Evolutionary conservation across 2,113 vertebrate species (phyloP), one percentile per base, ranked within the genome.

Genomic region (Hepsetus odoe): DNA sequence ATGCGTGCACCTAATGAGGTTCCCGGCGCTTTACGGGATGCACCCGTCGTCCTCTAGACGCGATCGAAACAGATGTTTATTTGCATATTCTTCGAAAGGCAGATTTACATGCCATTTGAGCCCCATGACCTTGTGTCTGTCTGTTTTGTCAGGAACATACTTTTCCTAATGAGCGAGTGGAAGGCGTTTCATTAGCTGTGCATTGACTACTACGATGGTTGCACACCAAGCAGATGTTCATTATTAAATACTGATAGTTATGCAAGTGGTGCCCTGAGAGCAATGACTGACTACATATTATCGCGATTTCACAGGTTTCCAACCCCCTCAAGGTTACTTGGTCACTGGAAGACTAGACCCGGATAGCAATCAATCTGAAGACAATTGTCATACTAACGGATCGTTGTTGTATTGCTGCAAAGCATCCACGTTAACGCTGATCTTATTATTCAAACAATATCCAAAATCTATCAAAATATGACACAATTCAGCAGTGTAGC

Each of bases 111-210:
- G 85, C 85, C 81, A 86, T 88, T 90, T 87, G 82, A 55, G 4
- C 5, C 87, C 76, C 82, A 86, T 35, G 38, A 90, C 89, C 89
- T 91, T 91, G 89, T 89, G 84, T 26, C 38, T 35, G 22, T 33
- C 35, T 59, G 22, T 81, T 49, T 64, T 42, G 42, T 70, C 66
- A 40, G 2, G n/a, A 88, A 85, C 85, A 74, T 88, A 81, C 83
- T 87, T 2, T 20, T 40, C 86, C 87, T 87, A 85, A 90, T 89
- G 87, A 87, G 89, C 90, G 90, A 88, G 87, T 90, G 83, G 87
- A 90, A 85, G 81, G 82, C 75, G 86, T 84, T 86, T 83, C 10
- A 28, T 58, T 35, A 30, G 28, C n/a, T 49, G 28, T 28, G 33
- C 40, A 28, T 71, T 68, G 70, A 61, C 64, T 38, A 53, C 49